These are phyloP conservation scores for Terrapene triunguis DNA, from an alignment of 2,113 vertebrate species.

Conservation along the genomic window DNA sequence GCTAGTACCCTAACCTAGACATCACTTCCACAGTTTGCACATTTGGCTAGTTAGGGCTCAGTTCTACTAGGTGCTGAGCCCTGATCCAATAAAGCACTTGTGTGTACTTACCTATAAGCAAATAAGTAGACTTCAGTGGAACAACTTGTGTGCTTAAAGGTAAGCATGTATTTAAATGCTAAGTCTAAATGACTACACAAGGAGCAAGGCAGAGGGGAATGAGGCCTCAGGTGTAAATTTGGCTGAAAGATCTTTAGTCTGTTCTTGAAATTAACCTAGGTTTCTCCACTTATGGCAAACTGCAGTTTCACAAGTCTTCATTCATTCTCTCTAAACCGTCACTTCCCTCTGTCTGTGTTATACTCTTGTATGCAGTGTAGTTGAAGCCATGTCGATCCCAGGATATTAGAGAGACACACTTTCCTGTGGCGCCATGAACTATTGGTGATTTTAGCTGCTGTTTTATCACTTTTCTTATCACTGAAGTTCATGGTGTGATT, in stretches of 20 bases:
- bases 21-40: fast-evolving
- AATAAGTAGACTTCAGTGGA: background rate
- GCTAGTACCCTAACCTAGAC: background rate
- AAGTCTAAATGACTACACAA: background rate
- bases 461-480: background rate
- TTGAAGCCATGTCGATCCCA: background rate
- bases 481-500: background rate
- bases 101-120: background rate
- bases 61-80: background rate
- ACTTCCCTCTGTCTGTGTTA: background rate
- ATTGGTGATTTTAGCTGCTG: background rate
- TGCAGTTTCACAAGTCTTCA: background rate
- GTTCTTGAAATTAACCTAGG: background rate
- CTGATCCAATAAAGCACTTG: background rate
- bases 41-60: fast-evolving
- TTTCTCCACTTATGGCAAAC: background rate
- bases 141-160: background rate
- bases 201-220: background rate
- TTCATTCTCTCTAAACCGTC: background rate
- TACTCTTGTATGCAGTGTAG: background rate
- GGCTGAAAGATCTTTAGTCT: background rate
- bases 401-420: background rate
- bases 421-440: background rate
- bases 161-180: background rate
- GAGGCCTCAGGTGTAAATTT: background rate